Conservation (phyloP, 2,797 vertebrate genomes). For the Falco columbarius region DNA sequence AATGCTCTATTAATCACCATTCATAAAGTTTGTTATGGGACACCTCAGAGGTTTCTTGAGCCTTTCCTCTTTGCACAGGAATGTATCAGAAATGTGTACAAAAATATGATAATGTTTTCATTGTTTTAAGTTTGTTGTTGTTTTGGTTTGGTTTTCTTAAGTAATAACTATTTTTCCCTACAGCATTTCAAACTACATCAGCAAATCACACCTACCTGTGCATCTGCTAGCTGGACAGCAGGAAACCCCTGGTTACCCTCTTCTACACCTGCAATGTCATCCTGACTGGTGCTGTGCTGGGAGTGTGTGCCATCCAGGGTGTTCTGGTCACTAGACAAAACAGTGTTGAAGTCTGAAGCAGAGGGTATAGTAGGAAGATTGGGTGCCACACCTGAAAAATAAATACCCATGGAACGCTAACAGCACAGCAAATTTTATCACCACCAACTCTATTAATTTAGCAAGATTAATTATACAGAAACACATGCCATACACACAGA, state of each 20-base stretch:
- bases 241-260: slow-evolving; percentile 94
- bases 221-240: slow-evolving; percentile 96
- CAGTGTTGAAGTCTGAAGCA: slow-evolving; percentile 96
- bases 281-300: slow-evolving; percentile 95
- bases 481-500: background rate
- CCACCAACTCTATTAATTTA: background rate
- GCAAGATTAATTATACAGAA: background rate
- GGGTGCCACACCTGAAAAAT: slow-evolving; percentile 81
- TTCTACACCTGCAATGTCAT: slow-evolving; percentile 91
- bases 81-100: background rate
- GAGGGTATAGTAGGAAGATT: slow-evolving; percentile 97
- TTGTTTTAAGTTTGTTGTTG: too few relatives aligned
- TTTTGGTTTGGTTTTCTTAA: too few relatives aligned
- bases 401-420: slow-evolving; percentile 54
- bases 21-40: background rate
- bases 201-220: slow-evolving; percentile 83
- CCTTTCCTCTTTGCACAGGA: background rate
- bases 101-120: background rate
- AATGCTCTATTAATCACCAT: background rate
- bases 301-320: slow-evolving; percentile 95
- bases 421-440: slow-evolving; percentile 9
- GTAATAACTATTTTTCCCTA: background rate
- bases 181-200: background rate
- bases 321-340: slow-evolving; percentile 97
- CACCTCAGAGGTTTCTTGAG: background rate